Conservation (phyloP, 2,113 vertebrate species). For the Cyphomyrus plagiostoma region DNA sequence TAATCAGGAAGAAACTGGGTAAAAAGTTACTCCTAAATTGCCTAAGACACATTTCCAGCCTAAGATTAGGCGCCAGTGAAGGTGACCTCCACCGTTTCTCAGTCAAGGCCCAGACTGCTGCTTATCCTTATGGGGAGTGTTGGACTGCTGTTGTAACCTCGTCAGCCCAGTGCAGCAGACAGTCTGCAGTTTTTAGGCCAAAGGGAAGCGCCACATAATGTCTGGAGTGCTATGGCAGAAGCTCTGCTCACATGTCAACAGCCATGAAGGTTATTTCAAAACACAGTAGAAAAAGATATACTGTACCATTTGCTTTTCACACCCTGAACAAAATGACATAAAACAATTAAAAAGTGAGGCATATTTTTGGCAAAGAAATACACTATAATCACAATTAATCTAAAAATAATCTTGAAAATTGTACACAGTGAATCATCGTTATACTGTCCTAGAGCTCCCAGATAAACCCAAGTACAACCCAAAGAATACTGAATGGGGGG, state of each 20-base stretch:
- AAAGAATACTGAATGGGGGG: neutral
- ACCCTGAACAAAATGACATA: neutral
- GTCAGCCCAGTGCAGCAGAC: neutral
- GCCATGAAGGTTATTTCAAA: neutral
- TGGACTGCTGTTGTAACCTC: neutral
- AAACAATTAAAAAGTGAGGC: neutral
- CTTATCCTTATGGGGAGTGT: neutral
- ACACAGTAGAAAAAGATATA: neutral
- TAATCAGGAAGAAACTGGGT: constrained; percentile 10
- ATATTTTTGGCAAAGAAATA: neutral
- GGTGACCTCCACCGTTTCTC: neutral
- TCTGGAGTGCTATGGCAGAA: neutral
- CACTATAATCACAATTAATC: neutral
- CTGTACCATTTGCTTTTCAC: neutral
- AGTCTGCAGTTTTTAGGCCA: constrained; percentile 21
- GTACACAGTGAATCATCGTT: neutral
- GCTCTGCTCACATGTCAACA: neutral
- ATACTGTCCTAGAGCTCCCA: neutral
- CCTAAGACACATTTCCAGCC: neutral
- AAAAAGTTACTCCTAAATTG: constrained; percentile 21
- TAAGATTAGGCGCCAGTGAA: neutral
- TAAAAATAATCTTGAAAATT: neutral
- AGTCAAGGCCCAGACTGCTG: neutral
- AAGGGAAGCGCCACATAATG: constrained; percentile 19
- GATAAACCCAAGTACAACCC: neutral